A percentile compares a stretch with the other conserved stretches of the same genome.
Evolutionary conservation across 2,888 invertebrate genomes (phyloP).

Genomic region (Sarcophaga rosellei): DNA sequence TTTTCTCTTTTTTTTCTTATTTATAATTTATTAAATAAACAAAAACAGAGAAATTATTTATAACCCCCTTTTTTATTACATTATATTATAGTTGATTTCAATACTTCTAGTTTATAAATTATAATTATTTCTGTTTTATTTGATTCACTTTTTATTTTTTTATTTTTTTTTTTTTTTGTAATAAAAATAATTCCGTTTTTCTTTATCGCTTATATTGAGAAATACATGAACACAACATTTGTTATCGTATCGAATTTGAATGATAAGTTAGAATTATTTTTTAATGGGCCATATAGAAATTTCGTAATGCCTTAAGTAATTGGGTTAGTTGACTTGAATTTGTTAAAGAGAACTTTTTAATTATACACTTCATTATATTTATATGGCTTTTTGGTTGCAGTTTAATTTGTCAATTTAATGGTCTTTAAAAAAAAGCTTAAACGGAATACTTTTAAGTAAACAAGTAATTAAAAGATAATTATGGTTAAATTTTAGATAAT

Average conservation of each 20-base stretch:
- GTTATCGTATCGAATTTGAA: constrained; percentile 37
- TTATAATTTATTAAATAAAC: neutral
- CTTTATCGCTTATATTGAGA: neutral
- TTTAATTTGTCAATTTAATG: constrained; percentile 25
- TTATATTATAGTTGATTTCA: neutral
- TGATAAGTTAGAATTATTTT: constrained; percentile 37
- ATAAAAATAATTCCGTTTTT: neutral
- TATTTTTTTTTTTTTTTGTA: neutral
- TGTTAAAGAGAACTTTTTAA: constrained; percentile 9
- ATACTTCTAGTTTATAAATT: neutral
- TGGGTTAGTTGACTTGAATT: constrained; percentile 30
- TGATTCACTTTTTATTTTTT: too few relatives aligned
- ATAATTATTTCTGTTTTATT: too few relatives aligned
- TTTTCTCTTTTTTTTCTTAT: constrained; percentile 14
- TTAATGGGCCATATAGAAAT: constrained; percentile 37
- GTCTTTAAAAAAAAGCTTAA: constrained; percentile 2
- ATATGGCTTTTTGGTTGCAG: neutral
- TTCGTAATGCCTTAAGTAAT: constrained; percentile 34
- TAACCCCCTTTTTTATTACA: neutral
- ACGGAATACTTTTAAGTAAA: neutral
- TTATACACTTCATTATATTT: neutral
- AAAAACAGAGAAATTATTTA: constrained; percentile 9
- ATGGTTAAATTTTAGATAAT: constrained; percentile 4
- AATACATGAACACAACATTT: neutral
- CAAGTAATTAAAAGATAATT: constrained; percentile 5